Base-by-base conservation (phyloP, 2,113 vertebrate genomes). In the Verasper variegatus region DNA sequence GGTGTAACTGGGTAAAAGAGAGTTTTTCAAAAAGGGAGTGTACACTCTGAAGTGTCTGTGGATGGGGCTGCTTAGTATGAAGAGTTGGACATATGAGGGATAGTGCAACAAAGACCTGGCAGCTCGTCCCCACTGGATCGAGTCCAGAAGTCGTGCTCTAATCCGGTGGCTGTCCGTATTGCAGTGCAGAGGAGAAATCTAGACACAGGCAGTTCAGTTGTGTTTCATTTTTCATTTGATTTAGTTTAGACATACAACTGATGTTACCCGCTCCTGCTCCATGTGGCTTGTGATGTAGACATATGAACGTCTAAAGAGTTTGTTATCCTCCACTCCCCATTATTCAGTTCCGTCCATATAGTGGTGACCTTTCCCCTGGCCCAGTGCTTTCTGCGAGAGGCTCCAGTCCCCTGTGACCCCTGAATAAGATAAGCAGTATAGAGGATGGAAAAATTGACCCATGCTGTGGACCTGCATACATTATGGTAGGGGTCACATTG, bases 81-180 rank as follows among this genome's bases (percentile, higher is more conserved):
- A 64, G 65, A 49, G 31, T 83, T 74, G 54, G 56, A 21, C 42
- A 3, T 62, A 51, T 62, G 63, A 52, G 63, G 40, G 42, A 24
- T 66, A 67, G 61, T 70, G 61, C 62, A 68, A 60, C 56, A 9
- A 24, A 68, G 37, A 18, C 49, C 45, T 59, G 54, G 62, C 35
- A 17, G 58, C 57, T 72, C 37, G 14, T 63, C 71, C 51, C 20
- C 15, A 77, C 57, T 86, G 86, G 80, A 76, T 31, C 57, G 57
- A 52, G 35, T 85, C 72, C 79, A 77, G 18, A 77, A 74, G 70
- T 74, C 47, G 26, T 76, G 69, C 74, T 80, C 21, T 20, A 27
- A 66, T 56, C 59, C 65, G 35, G 57, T 63, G 12, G 37, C 62
- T 75, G 67, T 27, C 70, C 7, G 3, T 27, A 12, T 56, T 52